Evolutionary conservation across 2,888 invertebrate species (phyloP).

Genomic region (Seladonia tumulorum): DNA sequence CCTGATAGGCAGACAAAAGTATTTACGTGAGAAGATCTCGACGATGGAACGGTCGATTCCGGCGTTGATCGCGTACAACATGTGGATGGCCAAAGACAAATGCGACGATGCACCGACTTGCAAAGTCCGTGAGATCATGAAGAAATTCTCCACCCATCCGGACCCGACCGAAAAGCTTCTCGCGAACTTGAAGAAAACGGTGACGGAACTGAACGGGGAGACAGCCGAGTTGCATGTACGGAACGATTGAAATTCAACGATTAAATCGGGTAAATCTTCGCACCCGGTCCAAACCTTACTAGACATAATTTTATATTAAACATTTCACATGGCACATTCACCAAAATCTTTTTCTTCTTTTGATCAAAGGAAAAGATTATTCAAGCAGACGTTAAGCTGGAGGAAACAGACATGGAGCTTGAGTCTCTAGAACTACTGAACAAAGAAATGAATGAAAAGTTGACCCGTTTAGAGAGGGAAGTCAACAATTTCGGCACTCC

Average conservation of each 20-base stretch:
- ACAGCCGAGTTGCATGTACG: conserved; percentile 81
- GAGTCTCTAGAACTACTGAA: conserved; percentile 76
- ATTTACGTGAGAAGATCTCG: conserved; percentile 74
- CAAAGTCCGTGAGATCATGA: conserved; percentile 77
- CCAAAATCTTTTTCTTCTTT: neutral
- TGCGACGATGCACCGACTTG: conserved; percentile 65
- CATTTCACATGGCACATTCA: neutral
- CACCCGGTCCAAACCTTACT: neutral
- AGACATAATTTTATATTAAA: neutral
- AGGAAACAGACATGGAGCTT: conserved; percentile 78
- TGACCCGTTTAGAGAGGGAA: conserved; percentile 69
- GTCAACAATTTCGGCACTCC: conserved; percentile 56
- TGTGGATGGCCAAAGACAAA: conserved; percentile 64
- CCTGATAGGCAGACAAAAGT: conserved; percentile 72
- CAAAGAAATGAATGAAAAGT: conserved; percentile 71
- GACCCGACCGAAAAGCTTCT: conserved; percentile 77
- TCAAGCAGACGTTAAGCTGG: conserved; percentile 76
- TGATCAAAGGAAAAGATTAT: conserved; percentile 79
- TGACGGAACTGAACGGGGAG: conserved; percentile 73
- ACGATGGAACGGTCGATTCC: conserved; percentile 81
- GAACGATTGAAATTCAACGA: conserved; percentile 72
- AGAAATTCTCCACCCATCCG: conserved; percentile 66
- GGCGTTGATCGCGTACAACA: conserved; percentile 77
- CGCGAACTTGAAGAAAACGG: conserved; percentile 64
- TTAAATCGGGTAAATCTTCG: conserved; percentile 73